Evolutionary conservation across 2,797 vertebrate genomes (phyloP).

Genomic region (Pitangus sulphuratus): DNA sequence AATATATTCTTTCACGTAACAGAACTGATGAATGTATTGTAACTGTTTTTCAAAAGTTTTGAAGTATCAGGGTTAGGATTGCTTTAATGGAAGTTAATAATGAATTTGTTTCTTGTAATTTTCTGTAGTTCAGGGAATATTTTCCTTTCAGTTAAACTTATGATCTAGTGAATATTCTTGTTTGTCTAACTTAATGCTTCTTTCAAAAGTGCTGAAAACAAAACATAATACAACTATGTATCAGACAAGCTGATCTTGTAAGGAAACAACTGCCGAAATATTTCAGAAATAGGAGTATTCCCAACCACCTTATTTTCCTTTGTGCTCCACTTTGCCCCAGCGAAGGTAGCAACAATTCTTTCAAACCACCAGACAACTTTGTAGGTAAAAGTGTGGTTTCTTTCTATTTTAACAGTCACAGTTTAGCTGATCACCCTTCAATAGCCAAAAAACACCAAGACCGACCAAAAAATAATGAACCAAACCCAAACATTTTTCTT

Average conservation of each 20-base stretch:
- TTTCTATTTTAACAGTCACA: background rate
- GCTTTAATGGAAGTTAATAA: background rate
- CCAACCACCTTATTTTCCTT: background rate
- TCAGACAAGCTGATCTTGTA: background rate
- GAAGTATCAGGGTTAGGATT: background rate
- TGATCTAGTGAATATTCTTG: background rate
- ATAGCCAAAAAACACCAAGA: background rate
- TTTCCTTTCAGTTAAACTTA: background rate
- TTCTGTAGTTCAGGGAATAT: background rate
- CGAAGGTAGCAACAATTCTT: background rate
- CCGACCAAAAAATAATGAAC: background rate
- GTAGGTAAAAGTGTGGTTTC: background rate
- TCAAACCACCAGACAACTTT: background rate
- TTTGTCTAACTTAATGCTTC: background rate
- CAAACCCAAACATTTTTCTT: background rate
- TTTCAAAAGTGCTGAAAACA: background rate
- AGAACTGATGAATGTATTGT: background rate
- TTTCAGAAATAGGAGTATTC: background rate
- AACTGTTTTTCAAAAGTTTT: background rate
- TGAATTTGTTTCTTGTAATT: background rate
- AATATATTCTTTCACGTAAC: background rate
- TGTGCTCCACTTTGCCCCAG: background rate
- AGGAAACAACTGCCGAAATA: background rate
- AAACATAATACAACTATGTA: no score
- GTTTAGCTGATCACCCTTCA: background rate